Evolutionary conservation across 2,888 invertebrate species (phyloP).

Genomic region (Drosophila algonquin): DNA sequence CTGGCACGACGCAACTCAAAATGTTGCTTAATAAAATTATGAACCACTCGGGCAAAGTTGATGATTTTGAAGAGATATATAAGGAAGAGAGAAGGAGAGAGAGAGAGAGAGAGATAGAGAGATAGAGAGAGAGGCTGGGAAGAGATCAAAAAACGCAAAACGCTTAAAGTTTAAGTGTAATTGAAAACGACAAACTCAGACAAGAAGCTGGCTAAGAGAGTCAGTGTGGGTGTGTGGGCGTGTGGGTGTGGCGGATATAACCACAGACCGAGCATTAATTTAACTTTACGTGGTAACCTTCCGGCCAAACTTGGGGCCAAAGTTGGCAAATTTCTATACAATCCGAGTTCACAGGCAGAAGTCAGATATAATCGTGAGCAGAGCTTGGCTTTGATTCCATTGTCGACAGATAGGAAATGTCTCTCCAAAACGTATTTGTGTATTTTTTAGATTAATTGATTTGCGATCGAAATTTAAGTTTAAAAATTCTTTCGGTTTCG

Average conservation of each 20-base stretch:
- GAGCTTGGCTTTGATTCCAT: neutral
- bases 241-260: constrained; percentile 11
- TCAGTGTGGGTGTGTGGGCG: constrained; percentile 2
- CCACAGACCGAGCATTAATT: constrained; percentile 54
- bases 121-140: neutral
- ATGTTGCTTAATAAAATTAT: constrained; percentile 62
- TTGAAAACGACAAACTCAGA: constrained; percentile 59
- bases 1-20: constrained; percentile 22
- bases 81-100: neutral
- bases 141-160: constrained; percentile 35
- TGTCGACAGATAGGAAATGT: neutral
- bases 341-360: constrained; percentile 1
- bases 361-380: neutral
- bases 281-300: constrained; percentile 66
- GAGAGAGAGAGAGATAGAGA: neutral
- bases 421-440: neutral
- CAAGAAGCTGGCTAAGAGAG: constrained; percentile 20
- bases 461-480: neutral
- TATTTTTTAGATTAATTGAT: neutral
- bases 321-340: constrained; percentile 43
- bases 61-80: constrained; percentile 30
- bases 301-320: constrained; percentile 54
- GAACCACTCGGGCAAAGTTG: constrained; percentile 53
- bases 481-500: neutral
- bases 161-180: constrained; percentile 66